phyloP scores from a whole-genome alignment of 2,113 vertebrate genomes.

The Ancistrus triradiatus region DNA sequence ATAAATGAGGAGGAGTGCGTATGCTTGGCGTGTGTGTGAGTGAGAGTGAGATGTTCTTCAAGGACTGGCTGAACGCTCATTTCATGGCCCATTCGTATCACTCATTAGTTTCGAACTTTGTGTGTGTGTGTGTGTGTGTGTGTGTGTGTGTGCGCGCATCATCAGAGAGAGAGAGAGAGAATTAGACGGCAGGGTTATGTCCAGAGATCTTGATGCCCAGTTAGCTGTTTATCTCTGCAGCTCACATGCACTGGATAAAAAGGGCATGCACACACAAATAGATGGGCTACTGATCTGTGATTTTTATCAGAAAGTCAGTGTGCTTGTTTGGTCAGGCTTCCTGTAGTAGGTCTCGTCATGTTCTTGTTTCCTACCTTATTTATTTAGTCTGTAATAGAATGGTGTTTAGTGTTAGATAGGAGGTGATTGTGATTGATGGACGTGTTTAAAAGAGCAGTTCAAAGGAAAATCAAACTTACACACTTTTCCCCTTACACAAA shows the following conservation, averaged over 20 bases:
- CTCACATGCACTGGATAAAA: conserved; percentile 29
- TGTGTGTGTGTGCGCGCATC: not conserved
- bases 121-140: conserved; percentile 15
- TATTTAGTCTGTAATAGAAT: no score
- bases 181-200: not conserved
- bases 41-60: conserved; percentile 9
- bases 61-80: conserved; percentile 7
- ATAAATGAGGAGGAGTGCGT: conserved; percentile 12
- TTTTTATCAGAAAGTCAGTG: conserved; percentile 16
- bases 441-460: not conserved
- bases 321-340: conserved; percentile 4
- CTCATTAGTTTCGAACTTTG: not conserved
- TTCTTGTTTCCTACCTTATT: not conserved
- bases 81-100: conserved; percentile 10
- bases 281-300: conserved; percentile 53
- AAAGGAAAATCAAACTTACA: not conserved
- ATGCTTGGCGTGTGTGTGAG: conserved; percentile 11
- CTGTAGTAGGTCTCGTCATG: not conserved
- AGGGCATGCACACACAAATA: conserved; percentile 26
- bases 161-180: conserved; percentile 9
- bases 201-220: conserved; percentile 18
- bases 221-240: conserved; percentile 38
- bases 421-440: not conserved
- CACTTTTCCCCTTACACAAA: no score
- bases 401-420: no score